Evolutionary conservation across 2,113 vertebrate genomes (phyloP).

Genomic region (Podilymbus podiceps): DNA sequence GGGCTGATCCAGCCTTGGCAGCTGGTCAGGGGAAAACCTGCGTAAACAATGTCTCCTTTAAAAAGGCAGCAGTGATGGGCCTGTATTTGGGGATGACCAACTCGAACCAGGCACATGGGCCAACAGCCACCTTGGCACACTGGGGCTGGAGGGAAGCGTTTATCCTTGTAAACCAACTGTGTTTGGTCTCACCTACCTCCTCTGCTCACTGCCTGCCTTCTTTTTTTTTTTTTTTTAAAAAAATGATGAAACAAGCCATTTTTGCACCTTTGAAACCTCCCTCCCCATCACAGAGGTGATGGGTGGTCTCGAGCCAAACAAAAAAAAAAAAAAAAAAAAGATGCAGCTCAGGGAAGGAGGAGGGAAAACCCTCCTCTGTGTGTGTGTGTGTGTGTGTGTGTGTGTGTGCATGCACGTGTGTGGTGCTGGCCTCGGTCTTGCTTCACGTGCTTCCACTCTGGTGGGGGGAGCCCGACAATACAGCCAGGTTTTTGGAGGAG

Average conservation of each 20-base stretch:
- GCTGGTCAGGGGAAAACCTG: neutral
- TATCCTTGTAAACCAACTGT: neutral
- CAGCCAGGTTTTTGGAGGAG: neutral
- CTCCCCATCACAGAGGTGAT: neutral
- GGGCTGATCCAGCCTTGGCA: neutral
- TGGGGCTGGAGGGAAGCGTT: neutral
- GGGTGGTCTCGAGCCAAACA: neutral
- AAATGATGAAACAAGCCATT: neutral
- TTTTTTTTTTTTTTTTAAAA: neutral
- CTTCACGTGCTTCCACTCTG: neutral
- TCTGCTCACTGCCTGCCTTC: neutral
- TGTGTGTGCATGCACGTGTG: neutral
- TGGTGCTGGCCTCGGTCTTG: neutral
- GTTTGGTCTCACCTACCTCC: neutral
- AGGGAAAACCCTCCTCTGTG: neutral
- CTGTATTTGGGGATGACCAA: neutral
- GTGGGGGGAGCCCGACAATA: neutral
- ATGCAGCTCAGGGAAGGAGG: neutral
- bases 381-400: neutral
- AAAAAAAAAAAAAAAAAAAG: too few species aligned
- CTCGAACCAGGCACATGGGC: neutral
- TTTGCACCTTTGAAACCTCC: neutral
- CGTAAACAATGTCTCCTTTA: neutral
- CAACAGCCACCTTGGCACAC: accelerated
- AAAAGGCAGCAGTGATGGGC: neutral